Evolutionary conservation across 2,797 vertebrate genomes (phyloP).

Genomic region (Tamandua tetradactyla): DNA sequence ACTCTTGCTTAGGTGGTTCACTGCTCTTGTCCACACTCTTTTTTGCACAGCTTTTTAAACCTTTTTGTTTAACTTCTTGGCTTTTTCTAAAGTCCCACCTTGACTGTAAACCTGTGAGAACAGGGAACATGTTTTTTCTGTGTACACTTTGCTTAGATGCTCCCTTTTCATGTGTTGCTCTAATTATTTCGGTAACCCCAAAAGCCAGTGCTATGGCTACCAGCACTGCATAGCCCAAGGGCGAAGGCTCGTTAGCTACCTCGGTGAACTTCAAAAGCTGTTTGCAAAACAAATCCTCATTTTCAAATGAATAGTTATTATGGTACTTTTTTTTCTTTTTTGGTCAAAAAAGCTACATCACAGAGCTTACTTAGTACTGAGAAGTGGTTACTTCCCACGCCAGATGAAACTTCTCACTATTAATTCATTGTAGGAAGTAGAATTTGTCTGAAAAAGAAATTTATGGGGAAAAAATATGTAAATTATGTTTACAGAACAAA

Average conservation of each 20-base stretch:
- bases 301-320: not conserved
- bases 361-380: not conserved
- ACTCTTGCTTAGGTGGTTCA: not conserved
- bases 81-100: not conserved
- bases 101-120: not conserved
- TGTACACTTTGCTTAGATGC: not conserved
- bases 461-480: not conserved
- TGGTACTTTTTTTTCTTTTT: not conserved
- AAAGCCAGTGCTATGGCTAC: rapidly evolving
- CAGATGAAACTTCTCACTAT: not conserved
- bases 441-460: not conserved
- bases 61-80: not conserved
- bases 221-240: not conserved
- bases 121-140: not conserved
- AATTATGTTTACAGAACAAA: not conserved
- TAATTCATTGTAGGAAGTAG: constrained; percentile 2
- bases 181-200: not conserved
- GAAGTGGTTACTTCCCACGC: not conserved
- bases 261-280: not conserved
- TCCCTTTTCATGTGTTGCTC: not conserved
- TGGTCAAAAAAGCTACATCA: not conserved
- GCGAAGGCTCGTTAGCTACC: not conserved
- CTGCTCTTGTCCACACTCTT: too few species aligned
- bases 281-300: constrained; percentile 31
- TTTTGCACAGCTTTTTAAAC: not conserved